A percentile compares a stretch with the other conserved stretches of the same genome.
Evolutionary conservation across 2,888 invertebrate genomes (phyloP).

Genomic region (Drosophila incognita): DNA sequence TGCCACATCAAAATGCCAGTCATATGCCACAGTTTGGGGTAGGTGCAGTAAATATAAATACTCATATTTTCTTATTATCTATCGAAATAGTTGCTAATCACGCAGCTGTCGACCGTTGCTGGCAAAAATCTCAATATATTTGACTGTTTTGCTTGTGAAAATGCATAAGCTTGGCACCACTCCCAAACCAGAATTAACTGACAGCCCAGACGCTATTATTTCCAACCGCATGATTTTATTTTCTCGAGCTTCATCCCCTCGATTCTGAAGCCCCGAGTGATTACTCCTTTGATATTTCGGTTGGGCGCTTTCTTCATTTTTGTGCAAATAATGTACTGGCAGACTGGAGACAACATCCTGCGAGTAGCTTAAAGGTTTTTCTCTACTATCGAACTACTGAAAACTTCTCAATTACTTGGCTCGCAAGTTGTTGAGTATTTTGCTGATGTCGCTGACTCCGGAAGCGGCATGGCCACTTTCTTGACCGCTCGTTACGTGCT

Average conservation of each 20-base stretch:
- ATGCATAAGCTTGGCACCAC: slow-evolving; percentile 59
- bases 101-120: slow-evolving; percentile 48
- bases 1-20: slow-evolving; percentile 49
- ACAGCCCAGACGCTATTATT: slow-evolving; percentile 80
- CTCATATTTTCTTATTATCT: slow-evolving; percentile 67
- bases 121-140: slow-evolving; percentile 56
- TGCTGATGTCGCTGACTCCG: slow-evolving; percentile 62
- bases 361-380: slow-evolving; percentile 27
- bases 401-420: slow-evolving; percentile 64
- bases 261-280: slow-evolving; percentile 31
- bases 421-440: slow-evolving; percentile 63
- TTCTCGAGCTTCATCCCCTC: slow-evolving; percentile 31
- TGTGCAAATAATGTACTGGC: slow-evolving; percentile 67
- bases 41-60: slow-evolving; percentile 54
- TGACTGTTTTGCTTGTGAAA: slow-evolving; percentile 53
- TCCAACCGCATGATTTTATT: slow-evolving; percentile 81
- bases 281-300: slow-evolving; percentile 74
- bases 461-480: slow-evolving; percentile 43
- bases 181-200: slow-evolving; percentile 48
- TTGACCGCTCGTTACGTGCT: slow-evolving; percentile 80
- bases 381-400: slow-evolving; percentile 45
- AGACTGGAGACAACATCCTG: slow-evolving; percentile 34
- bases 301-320: slow-evolving; percentile 62
- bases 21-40: slow-evolving; percentile 53
- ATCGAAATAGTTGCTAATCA: slow-evolving; percentile 74